Evolutionary conservation across 2,797 vertebrate species (phyloP), one percentile per base, ranked within the genome.

Genomic region (Diceros bicornis): DNA sequence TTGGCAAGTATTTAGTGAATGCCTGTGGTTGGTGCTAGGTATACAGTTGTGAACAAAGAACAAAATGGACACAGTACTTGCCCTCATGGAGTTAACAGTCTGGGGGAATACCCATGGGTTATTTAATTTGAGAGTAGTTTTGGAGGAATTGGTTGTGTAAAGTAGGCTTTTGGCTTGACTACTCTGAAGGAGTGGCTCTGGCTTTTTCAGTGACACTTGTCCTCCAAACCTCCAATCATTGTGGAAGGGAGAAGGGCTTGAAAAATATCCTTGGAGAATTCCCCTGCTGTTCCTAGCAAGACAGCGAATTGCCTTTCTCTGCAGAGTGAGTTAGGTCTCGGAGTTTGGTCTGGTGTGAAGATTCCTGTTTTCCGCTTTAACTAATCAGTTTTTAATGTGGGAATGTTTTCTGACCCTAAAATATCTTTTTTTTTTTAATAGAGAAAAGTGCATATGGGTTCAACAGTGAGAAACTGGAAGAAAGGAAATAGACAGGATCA

Each of bases 381-480:
- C 82, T 96, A 55, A 86, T 84, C 64, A 90, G 16, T 83, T 96
- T 96, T 95, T 94, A 97, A 92, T 90, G 41, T 96, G 71, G 34
- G 29, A 47, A 44, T 62, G 25, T 72, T 93, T 81, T 88, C 44
- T 66, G 69, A 91, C 20, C 47, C 68, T 83, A 50, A 44, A 81
- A 27, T 66, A 29, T 18, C 37, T 62, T 71, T 68, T 47, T 55
- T 37, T 37, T 91, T 89, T 86, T 7, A 85, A 47, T 91, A 89
- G 37, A 72, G 74, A 89, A 92, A 87, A 64, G 25, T 21, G 25
- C 20, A 4, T 71, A 1, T 88, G 14, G 61, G 4, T 85, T 91
- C 41, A 93, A 64, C 34, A 86, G 27, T 79, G 52, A 87, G 82
- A 94, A 95, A 85, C 47, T 87, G 55, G 59, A 55, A 95, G 52